Evolutionary conservation across 2,888 invertebrate species (phyloP).

Genomic region (Seira musarum): DNA sequence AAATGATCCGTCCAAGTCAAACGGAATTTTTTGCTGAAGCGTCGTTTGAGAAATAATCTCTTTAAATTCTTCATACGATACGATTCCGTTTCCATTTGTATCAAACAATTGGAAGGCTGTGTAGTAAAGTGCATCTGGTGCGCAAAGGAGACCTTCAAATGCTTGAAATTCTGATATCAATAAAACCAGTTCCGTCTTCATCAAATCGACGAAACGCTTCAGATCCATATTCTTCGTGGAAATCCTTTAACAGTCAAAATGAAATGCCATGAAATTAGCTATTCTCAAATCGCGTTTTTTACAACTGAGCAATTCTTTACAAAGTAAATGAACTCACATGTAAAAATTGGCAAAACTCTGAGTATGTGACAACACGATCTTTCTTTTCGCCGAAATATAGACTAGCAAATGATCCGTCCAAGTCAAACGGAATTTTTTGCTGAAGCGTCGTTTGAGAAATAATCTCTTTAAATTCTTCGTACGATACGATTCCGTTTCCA

Average conservation of each 20-base stretch:
- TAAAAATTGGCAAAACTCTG: constrained; percentile 77
- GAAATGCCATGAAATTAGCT: not conserved
- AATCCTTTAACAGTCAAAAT: constrained; percentile 73
- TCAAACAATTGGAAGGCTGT: constrained; percentile 78
- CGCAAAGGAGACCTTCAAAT: constrained; percentile 76
- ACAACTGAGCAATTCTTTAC: too few species aligned
- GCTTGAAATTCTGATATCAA: constrained; percentile 76
- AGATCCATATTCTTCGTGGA: constrained; percentile 77
- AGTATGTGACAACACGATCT: constrained; percentile 74
- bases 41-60: constrained; percentile 75
- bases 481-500: constrained; percentile 75
- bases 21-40: constrained; percentile 75
- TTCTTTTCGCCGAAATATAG: constrained; percentile 76
- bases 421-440: constrained; percentile 75
- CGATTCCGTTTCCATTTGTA: constrained; percentile 75
- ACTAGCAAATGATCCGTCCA: constrained; percentile 76
- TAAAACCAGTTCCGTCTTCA: constrained; percentile 74
- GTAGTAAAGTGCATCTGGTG: constrained; percentile 76
- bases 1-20: constrained; percentile 76
- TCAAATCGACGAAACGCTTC: constrained; percentile 75
- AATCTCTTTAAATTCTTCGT: constrained; percentile 75
- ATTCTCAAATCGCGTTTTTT: too few species aligned
- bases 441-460: constrained; percentile 76
- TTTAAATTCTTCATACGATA: constrained; percentile 75
- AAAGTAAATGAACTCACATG: constrained; percentile 75